These are phyloP conservation scores for Choreutis nemorana DNA, from an alignment of 2,888 invertebrate genomes.

Conservation along the genomic window DNA sequence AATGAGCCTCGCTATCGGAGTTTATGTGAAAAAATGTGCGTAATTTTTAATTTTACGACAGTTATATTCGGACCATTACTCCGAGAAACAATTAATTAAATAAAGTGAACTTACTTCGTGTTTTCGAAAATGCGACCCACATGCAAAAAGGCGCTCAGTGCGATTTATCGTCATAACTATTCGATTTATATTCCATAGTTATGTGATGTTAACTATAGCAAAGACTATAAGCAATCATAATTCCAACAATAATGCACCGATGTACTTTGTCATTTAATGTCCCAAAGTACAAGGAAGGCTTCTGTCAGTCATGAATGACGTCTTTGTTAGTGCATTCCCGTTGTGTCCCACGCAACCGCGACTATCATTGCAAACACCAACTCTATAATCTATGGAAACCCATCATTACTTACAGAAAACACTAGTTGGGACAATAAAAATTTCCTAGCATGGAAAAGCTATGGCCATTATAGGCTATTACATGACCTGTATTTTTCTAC, in stretches of 20 bases:
- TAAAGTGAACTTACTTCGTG: no score
- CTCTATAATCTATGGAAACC: conserved; percentile 42
- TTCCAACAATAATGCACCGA: neutral
- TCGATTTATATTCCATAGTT: neutral
- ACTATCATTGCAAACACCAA: conserved; percentile 33
- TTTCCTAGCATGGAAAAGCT: conserved; percentile 41
- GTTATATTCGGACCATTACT: no score
- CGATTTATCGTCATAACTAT: neutral
- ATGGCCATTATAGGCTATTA: conserved; percentile 40
- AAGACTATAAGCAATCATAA: conserved; percentile 1
- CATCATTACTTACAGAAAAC: conserved; percentile 41
- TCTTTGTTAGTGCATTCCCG: conserved; percentile 45
- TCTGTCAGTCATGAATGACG: conserved; percentile 24
- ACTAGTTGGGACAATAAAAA: conserved; percentile 47
- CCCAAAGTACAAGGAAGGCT: conserved; percentile 28
- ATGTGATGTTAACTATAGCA: neutral
- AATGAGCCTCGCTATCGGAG: no score
- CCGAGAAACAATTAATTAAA: no score
- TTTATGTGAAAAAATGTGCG: no score
- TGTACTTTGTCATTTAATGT: conserved; percentile 35
- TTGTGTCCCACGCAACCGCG: conserved; percentile 43
- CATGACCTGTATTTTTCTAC: conserved; percentile 8
- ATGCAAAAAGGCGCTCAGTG: neutral
- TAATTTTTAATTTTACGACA: no score
- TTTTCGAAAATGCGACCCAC: no score